Evolutionary conservation across 1,140 invertebrate genomes (phyloP).

Genomic region (Cotesia typhae): DNA sequence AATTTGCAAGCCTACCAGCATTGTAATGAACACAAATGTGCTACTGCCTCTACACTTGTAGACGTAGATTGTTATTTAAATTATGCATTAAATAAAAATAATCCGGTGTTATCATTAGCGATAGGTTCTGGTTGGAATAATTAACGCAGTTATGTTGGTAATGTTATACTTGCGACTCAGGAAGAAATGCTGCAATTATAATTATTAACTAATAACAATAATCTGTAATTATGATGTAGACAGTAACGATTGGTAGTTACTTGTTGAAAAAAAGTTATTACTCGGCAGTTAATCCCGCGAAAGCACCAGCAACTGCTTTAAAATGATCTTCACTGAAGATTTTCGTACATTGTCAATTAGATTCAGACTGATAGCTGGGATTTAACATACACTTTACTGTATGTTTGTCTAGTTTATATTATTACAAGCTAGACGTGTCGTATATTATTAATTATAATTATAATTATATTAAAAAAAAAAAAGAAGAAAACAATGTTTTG

Average conservation of each 20-base stretch:
- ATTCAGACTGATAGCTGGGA: constrained; percentile 67
- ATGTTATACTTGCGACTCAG: constrained; percentile 37
- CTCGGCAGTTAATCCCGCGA: constrained; percentile 31
- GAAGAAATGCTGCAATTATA: constrained; percentile 19
- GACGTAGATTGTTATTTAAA: constrained; percentile 30
- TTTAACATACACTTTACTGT: constrained; percentile 50
- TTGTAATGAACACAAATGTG: constrained; percentile 44
- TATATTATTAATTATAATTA: too few relatives aligned
- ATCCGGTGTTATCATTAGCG: constrained; percentile 17
- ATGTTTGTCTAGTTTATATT: constrained; percentile 33
- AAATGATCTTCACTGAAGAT: constrained; percentile 39
- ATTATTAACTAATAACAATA: neutral
- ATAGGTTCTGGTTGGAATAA: neutral
- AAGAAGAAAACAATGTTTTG: neutral
- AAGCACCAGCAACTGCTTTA: constrained; percentile 33
- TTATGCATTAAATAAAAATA: constrained; percentile 5
- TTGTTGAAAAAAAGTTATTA: constrained; percentile 20
- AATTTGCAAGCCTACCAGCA: constrained; percentile 29
- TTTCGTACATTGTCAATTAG: constrained; percentile 66
- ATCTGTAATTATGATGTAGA: too few relatives aligned
- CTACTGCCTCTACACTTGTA: constrained; percentile 54
- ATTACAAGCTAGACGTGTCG: constrained; percentile 26
- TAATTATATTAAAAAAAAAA: too few relatives aligned
- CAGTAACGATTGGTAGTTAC: neutral
- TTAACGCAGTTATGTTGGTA: constrained; percentile 26